These are phyloP conservation scores for Lithobates pipiens DNA, from an alignment of 2,797 vertebrate species.

Conservation along the genomic window DNA sequence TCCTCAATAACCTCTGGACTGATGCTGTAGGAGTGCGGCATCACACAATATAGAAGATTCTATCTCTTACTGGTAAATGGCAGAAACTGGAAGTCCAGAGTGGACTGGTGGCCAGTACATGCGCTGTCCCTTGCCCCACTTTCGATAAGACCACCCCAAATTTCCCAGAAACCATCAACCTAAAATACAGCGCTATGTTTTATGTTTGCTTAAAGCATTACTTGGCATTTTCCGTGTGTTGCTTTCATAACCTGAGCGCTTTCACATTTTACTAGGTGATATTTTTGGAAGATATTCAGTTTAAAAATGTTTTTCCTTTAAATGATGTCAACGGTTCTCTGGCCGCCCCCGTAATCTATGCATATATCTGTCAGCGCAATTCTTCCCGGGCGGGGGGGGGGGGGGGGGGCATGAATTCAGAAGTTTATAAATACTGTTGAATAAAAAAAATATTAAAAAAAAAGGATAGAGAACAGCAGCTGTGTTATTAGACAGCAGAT, in stretches of 20 bases:
- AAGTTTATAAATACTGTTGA: constrained; percentile 69
- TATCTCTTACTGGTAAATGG: no score
- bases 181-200: no score
- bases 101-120: no score
- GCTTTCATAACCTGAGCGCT: neutral
- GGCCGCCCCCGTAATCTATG: constrained; percentile 40
- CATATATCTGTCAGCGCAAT: constrained; percentile 70
- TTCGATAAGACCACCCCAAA: no score
- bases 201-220: no score
- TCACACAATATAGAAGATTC: no score
- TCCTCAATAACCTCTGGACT: no score
- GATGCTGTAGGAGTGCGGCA: no score
- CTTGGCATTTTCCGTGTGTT: neutral
- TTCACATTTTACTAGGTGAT: constrained; percentile 16
- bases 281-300: neutral
- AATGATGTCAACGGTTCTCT: constrained; percentile 34
- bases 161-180: no score
- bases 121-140: no score
- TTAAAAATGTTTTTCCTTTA: constrained; percentile 30
- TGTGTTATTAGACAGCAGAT: constrained; percentile 74
- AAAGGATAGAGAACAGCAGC: constrained; percentile 66
- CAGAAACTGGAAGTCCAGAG: no score
- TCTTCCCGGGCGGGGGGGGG: constrained; percentile 63
- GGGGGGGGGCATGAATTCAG: constrained; percentile 64
- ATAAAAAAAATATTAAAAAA: constrained; percentile 65